Evolutionary conservation across 2,888 invertebrate genomes (phyloP).

Genomic region (Craniophora ligustri): DNA sequence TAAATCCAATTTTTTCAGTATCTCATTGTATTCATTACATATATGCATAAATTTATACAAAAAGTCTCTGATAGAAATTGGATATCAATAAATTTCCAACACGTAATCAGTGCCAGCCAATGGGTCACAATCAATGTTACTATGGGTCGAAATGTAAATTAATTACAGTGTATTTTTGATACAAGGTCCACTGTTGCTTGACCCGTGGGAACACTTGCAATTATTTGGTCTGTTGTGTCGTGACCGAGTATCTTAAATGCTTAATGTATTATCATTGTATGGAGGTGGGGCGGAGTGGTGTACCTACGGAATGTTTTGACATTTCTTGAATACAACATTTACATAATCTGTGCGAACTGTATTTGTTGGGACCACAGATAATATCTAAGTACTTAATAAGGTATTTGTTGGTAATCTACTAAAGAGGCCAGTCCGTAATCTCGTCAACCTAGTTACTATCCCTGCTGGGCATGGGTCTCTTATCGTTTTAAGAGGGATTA

Average conservation of each 20-base stretch:
- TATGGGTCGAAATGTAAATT: slow-evolving; percentile 46
- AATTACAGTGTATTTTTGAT: slow-evolving; percentile 34
- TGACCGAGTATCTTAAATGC: slow-evolving; percentile 17
- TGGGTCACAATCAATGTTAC: slow-evolving; percentile 15
- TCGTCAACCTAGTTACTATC: too few relatives aligned
- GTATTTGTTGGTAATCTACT: too few relatives aligned
- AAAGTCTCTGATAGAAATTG: not conserved
- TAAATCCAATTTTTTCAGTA: too few relatives aligned
- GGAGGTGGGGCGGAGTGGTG: slow-evolving; percentile 28
- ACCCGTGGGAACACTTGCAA: slow-evolving; percentile 49
- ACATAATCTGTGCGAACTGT: slow-evolving; percentile 20
- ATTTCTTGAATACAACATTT: slow-evolving; percentile 20
- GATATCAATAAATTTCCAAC: slow-evolving; percentile 1
- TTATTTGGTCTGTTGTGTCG: slow-evolving; percentile 36
- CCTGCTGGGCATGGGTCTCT: too few relatives aligned
- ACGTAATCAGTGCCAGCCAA: slow-evolving; percentile 33
- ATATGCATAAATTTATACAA: too few relatives aligned
- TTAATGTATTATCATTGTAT: slow-evolving; percentile 29
- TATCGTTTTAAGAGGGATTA: too few relatives aligned
- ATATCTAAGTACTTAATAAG: slow-evolving; percentile 24
- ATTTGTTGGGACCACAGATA: not conserved
- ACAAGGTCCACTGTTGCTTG: slow-evolving; percentile 28
- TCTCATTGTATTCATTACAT: too few relatives aligned
- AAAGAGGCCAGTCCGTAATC: too few relatives aligned
- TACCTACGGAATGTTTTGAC: slow-evolving; percentile 38